Base-by-base conservation (phyloP, 2,888 invertebrate species). In the Tiliacea aurago region DNA sequence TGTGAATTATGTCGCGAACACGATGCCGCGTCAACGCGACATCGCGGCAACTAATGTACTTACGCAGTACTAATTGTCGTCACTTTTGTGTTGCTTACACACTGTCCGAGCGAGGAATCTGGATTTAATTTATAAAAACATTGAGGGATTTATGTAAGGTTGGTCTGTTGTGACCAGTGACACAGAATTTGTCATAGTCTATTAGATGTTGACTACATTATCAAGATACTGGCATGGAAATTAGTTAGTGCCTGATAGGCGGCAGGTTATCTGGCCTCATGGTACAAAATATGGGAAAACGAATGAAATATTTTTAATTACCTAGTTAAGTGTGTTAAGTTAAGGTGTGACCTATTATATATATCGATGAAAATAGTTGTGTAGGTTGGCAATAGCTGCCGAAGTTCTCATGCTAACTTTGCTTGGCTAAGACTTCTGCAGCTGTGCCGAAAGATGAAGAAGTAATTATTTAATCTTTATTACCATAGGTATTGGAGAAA, bases 21-120 rank as follows among this genome's bases (percentile, higher is more conserved):
- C 73, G 66, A 63, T 70, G 58, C 67, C 79, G 53, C 77, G 71
- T 69, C 80, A 70, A 63, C 81, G 72, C 82, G 70, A 72, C 81
- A 76, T 55, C 66, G 72, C 84, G 63, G 75, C 85, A 69, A 73
- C 75, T 84, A 72, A 81, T 76, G 47, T 72, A n/a, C n/a, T n/a
- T n/a, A 56, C 69, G 73, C 45, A 72, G 45, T 76, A 58, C 64
- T 80, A 85, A 84, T 85, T 84, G 83, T 80, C 67, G 71, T 68
- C 53, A 58, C 51, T 65, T 59, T 73, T 51, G 43, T 37, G 78
- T 20, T 23, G 61, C 49, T 10, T 73, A 15, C 63, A 84, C 75
- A 75, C 66, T 70, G 6, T 3, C 43, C 37, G 23, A 28, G 28
- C 1, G 11, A 49, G 11, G 15, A 43, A 13, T 45, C 6, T 10